Percentiles rank a stretch among this genome's conserved stretches.
Evolutionary conservation across 2,797 vertebrate genomes (phyloP).

Genomic region (Neosilurus mollespiculum): DNA sequence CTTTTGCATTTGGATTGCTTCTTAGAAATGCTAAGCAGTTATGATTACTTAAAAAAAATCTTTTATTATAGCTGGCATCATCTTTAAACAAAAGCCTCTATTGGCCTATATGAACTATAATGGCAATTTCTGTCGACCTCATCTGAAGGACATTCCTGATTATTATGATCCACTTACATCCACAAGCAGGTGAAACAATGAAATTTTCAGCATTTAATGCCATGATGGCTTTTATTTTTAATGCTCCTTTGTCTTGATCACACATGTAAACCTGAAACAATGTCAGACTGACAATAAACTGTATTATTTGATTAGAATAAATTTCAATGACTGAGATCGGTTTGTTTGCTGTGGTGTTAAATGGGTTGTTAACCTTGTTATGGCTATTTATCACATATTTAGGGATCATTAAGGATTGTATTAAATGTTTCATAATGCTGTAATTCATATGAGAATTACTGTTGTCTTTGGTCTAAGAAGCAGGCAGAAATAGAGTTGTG

Average conservation of each 20-base stretch:
- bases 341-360: constrained; percentile 10
- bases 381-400: constrained; percentile 1
- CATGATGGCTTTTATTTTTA: not conserved
- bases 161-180: constrained; percentile 59
- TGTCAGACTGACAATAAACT: not conserved
- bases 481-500: not conserved
- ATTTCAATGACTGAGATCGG: not conserved
- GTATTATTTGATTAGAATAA: not conserved
- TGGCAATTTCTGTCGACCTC: constrained; percentile 66
- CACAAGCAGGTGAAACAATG: constrained; percentile 45
- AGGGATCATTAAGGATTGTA: constrained; percentile 15
- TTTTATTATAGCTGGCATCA: constrained; percentile 36
- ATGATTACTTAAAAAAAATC: not conserved
- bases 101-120: constrained; percentile 67
- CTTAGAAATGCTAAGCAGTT: not conserved
- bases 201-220: not conserved
- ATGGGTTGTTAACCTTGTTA: constrained; percentile 8
- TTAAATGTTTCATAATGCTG: not conserved
- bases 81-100: constrained; percentile 55
- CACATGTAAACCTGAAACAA: not conserved
- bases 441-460: constrained; percentile 6
- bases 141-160: constrained; percentile 67
- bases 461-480: not conserved
- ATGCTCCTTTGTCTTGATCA: not conserved
- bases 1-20: too few relatives aligned